Conservation (phyloP, 1,140 invertebrate genomes). For the Callitettix versicolor region DNA sequence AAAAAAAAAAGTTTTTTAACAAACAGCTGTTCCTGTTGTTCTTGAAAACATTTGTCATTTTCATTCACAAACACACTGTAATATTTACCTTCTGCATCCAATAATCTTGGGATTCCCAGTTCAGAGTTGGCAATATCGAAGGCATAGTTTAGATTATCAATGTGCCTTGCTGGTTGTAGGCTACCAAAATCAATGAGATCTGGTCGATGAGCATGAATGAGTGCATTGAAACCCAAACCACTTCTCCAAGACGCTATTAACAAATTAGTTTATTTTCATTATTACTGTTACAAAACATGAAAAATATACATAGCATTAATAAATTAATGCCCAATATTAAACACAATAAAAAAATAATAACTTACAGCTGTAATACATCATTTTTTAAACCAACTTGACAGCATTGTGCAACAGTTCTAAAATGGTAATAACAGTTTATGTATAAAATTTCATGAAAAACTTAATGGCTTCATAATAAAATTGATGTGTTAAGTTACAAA, state of each 20-base stretch:
- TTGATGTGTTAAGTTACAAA: no score
- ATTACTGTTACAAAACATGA: neutral
- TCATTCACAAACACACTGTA: no score
- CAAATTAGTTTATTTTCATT: neutral
- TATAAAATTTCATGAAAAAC: no score
- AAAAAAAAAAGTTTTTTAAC: no score
- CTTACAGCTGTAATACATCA: neutral
- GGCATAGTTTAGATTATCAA: constrained; percentile 90
- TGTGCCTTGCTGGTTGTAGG: constrained; percentile 62
- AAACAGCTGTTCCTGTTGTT: no score
- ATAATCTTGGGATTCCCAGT: constrained; percentile 69
- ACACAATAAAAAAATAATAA: neutral
- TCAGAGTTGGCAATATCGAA: constrained; percentile 88
- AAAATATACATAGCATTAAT: neutral
- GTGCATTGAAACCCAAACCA: constrained; percentile 91
- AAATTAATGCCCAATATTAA: no score
- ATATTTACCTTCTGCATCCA: constrained; percentile 70
- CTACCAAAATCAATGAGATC: constrained; percentile 81
- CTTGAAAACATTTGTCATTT: no score
- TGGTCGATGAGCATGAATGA: constrained; percentile 91
- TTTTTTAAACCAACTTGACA: neutral
- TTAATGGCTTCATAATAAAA: no score
- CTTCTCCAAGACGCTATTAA: constrained; percentile 78
- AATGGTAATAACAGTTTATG: neutral
- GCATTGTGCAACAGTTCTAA: neutral